phyloP scores from a whole-genome alignment of 2,797 vertebrate species.

The Podarcis lilfordi region DNA sequence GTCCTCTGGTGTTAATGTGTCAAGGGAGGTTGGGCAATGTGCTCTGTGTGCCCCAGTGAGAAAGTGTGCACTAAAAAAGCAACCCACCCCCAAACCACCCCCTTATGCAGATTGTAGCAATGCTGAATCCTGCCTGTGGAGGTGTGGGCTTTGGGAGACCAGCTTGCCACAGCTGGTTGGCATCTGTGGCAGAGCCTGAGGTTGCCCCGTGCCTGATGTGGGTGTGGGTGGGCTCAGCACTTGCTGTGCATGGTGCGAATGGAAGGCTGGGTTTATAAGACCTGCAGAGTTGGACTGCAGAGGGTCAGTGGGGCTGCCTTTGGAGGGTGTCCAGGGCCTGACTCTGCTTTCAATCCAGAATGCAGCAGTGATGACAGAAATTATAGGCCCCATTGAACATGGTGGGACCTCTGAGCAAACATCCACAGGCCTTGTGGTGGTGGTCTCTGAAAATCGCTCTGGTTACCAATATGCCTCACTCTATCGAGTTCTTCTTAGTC shows the following conservation, averaged over 20 bases:
- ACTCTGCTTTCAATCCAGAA: neutral
- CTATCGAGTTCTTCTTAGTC: no score
- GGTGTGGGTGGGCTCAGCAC: no score
- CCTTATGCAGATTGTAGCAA: neutral
- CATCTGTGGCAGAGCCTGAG: neutral
- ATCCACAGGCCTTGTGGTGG: no score
- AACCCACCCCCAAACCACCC: no score
- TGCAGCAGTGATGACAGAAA: neutral
- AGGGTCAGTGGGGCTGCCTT: neutral
- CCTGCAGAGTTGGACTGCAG: neutral
- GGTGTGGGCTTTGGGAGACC: neutral
- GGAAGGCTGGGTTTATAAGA: no score
- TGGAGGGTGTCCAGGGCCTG: neutral
- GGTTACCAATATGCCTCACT: neutral
- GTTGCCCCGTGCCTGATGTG: neutral
- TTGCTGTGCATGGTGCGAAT: no score
- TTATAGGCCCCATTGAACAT: neutral
- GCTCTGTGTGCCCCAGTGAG: neutral
- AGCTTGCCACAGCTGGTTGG: neutral
- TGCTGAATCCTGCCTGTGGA: neutral
- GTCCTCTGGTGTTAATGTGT: neutral
- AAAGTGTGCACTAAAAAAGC: neutral
- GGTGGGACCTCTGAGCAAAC: no score
- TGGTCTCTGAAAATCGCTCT: no score
- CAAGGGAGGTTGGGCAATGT: neutral